These are phyloP conservation scores for Trissolcus japonicus DNA, from an alignment of 2,888 invertebrate genomes.

Conservation along the genomic window DNA sequence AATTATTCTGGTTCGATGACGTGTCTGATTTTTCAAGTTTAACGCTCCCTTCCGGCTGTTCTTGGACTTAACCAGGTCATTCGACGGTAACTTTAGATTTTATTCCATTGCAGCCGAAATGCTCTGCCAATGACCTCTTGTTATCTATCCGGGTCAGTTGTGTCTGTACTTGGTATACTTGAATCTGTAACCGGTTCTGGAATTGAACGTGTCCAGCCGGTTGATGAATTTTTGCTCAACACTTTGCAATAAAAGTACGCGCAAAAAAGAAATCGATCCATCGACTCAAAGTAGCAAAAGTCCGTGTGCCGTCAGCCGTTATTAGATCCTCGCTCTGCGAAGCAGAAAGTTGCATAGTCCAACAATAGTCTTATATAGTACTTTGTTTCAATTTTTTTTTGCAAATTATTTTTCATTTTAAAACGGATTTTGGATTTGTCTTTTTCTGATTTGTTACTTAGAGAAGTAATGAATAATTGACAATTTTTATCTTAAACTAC, in stretches of 20 bases:
- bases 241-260: slow-evolving; percentile 3
- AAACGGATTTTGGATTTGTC: slow-evolving; percentile 2
- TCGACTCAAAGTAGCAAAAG: slow-evolving; percentile 42
- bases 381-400: no score
- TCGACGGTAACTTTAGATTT: not conserved
- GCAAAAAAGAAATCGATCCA: slow-evolving; percentile 40
- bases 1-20: not conserved
- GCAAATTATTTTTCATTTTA: no score
- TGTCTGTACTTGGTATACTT: no score
- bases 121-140: slow-evolving; percentile 2
- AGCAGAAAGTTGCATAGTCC: slow-evolving; percentile 32
- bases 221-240: not conserved
- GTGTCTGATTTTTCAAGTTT: slow-evolving; percentile 42
- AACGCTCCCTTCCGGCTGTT: slow-evolving; percentile 41
- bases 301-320: slow-evolving; percentile 48
- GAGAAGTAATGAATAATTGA: no score
- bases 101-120: not conserved
- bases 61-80: slow-evolving; percentile 9
- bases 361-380: no score
- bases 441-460: no score
- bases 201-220: not conserved
- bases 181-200: not conserved
- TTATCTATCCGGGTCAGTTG: slow-evolving; percentile 12
- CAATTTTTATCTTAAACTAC: no score
- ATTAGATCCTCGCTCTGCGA: slow-evolving; percentile 39